Conservation (phyloP, 2,113 vertebrate species). For the Ammodytes dubius region DNA sequence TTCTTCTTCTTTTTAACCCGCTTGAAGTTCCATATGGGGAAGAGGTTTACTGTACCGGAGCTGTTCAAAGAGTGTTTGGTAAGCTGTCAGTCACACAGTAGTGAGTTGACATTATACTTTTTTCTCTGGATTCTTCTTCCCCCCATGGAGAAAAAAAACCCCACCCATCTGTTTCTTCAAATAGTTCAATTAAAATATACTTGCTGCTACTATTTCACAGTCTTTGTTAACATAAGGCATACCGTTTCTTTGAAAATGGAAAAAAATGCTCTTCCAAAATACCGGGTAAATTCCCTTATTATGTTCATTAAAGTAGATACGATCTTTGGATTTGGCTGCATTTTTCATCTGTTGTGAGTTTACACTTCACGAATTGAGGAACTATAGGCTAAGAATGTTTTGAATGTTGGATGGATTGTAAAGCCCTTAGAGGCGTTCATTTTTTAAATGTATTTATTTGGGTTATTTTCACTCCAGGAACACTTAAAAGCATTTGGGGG, state of each 20-base stretch:
- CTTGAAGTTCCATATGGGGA: conserved; percentile 59
- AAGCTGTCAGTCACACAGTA: conserved; percentile 50
- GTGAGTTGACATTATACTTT: conserved; percentile 29
- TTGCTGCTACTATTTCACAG: not conserved
- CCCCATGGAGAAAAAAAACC: not conserved
- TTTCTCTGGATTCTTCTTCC: not conserved
- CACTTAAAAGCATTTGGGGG: not conserved
- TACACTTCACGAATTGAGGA: not conserved
- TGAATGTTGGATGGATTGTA: not conserved
- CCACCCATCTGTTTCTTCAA: conserved; percentile 24
- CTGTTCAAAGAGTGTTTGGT: conserved; percentile 56
- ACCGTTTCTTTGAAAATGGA: not conserved
- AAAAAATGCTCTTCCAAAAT: not conserved
- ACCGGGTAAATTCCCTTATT: not conserved
- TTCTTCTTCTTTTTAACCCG: conserved; percentile 32
- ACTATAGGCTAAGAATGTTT: not conserved
- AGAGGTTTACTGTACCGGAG: conserved; percentile 41
- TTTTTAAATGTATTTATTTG: not conserved
- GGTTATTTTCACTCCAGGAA: conserved; percentile 1
- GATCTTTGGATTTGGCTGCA: not conserved
- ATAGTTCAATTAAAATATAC: conserved; percentile 17
- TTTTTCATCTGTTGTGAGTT: not conserved
- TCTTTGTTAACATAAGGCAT: not conserved
- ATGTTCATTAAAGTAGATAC: not conserved
- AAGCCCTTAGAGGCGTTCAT: not conserved